A percentile compares a stretch with the other conserved stretches of the same genome.
Conservation (phyloP, 2,797 vertebrate species). For the Syndactyla subalaris region DNA sequence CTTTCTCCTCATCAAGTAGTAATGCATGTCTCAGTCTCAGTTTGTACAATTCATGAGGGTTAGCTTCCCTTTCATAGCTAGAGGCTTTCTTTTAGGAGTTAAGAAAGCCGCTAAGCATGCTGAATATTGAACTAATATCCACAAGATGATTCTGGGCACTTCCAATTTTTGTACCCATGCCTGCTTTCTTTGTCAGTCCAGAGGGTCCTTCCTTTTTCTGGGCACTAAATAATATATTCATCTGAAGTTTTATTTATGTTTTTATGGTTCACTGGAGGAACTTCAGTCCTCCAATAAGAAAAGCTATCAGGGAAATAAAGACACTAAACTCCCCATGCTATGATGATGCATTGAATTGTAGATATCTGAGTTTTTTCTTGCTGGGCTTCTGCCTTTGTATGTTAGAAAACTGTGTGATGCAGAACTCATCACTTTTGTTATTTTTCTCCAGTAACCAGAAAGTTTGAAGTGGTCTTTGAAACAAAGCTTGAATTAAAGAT, state of each 20-base stretch:
- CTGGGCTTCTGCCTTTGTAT: not conserved
- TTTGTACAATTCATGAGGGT: not conserved
- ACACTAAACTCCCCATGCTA: fast-evolving
- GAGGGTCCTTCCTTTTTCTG: not conserved
- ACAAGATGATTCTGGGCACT: not conserved
- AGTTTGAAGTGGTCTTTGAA: not conserved
- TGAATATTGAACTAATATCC: not conserved
- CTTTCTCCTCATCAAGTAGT: not conserved
- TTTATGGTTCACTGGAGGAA: not conserved
- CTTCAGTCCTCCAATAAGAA: not conserved
- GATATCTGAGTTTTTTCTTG: not conserved
- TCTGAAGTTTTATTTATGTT: not conserved
- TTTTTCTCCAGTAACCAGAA: not conserved
- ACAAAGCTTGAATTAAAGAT: not conserved
- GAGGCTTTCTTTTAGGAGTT: not conserved
- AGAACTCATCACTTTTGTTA: not conserved
- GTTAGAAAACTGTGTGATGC: not conserved
- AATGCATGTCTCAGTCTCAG: not conserved
- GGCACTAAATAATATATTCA: not conserved
- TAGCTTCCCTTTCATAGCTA: not conserved
- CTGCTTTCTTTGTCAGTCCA: not conserved
- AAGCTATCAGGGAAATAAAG: not conserved
- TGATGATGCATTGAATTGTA: not conserved
- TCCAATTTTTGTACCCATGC: not conserved
- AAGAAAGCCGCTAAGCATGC: not conserved